Evolutionary conservation across 2,888 invertebrate species (phyloP).

Genomic region (Pammene fasciana): DNA sequence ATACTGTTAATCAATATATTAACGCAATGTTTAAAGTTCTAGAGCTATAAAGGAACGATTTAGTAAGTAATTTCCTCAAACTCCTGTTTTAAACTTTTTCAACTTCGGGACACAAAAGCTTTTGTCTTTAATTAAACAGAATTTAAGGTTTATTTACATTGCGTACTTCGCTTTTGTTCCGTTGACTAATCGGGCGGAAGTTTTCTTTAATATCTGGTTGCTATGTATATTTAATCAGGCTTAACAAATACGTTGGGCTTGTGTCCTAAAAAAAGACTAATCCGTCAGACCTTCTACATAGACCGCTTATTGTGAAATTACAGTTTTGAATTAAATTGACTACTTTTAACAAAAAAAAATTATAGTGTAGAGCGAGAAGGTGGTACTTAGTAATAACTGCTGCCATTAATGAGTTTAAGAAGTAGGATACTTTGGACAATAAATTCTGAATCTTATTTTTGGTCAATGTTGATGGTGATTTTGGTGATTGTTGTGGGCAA

Average conservation of each 20-base stretch:
- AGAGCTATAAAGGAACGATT: constrained; percentile 39
- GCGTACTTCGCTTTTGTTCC: constrained; percentile 21
- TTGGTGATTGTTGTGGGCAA: no score
- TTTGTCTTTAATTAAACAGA: constrained; percentile 44
- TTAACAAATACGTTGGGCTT: background rate
- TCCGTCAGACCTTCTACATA: no score
- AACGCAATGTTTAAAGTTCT: constrained; percentile 22
- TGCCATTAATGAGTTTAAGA: no score
- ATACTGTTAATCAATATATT: constrained; percentile 16
- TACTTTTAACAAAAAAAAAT: no score
- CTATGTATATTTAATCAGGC: background rate
- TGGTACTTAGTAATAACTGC: no score
- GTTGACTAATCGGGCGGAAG: constrained; percentile 20
- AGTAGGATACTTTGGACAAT: no score
- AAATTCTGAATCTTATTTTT: no score
- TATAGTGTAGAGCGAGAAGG: no score
- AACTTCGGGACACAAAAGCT: constrained; percentile 41
- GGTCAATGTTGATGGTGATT: no score
- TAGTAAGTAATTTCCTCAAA: constrained; percentile 37
- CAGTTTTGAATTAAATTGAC: no score
- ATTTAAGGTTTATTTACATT: constrained; percentile 41
- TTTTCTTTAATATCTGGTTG: constrained; percentile 2
- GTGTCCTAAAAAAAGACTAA: no score
- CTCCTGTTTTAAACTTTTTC: constrained; percentile 40
- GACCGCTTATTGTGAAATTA: no score